A percentile compares a stretch with the other conserved stretches of the same genome.
Evolutionary conservation across 2,113 vertebrate species (phyloP).

Genomic region (Myotis davidii): DNA sequence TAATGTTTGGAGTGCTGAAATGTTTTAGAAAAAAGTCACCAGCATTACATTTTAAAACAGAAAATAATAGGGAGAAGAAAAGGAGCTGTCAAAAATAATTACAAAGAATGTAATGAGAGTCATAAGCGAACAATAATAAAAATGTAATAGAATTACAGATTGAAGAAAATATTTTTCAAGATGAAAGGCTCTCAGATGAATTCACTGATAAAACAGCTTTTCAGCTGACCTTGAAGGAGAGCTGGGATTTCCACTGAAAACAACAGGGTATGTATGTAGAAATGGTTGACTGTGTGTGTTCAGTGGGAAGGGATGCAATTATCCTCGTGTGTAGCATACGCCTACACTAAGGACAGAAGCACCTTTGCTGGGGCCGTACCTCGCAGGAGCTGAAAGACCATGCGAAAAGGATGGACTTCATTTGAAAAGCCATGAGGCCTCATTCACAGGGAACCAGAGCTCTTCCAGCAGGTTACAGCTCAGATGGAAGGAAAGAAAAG

Average conservation of each 20-base stretch:
- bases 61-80: neutral
- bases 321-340: neutral
- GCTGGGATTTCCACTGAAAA: neutral
- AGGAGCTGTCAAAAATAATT: conserved; percentile 15
- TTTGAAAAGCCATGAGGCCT: neutral
- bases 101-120: neutral
- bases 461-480: neutral
- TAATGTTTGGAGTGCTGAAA: neutral
- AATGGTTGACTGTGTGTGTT: neutral
- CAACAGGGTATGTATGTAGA: too few relatives aligned
- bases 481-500: neutral
- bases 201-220: neutral
- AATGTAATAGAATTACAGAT: neutral
- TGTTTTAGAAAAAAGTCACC: neutral
- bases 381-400: neutral
- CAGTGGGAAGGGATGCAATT: neutral
- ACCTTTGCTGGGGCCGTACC: too few relatives aligned
- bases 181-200: neutral
- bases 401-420: neutral
- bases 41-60: neutral
- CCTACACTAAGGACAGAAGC: neutral
- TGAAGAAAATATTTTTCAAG: conserved; percentile 10
- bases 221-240: neutral
- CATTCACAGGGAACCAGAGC: neutral
- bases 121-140: neutral